Conservation (phyloP, 2,888 invertebrate genomes). For the Tetranychus piercei region DNA sequence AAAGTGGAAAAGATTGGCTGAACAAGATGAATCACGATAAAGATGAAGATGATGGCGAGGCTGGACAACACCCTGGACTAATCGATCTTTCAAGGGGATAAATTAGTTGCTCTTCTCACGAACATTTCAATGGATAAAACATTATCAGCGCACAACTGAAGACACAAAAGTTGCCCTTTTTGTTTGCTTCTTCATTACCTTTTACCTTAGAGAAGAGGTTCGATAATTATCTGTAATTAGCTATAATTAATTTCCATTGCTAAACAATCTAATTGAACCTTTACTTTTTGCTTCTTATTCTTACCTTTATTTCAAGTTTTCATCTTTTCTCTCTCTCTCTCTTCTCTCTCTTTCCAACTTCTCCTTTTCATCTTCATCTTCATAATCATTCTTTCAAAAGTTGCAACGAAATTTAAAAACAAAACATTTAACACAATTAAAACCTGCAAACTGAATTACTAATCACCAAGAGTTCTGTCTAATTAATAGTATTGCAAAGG, state of each 20-base stretch:
- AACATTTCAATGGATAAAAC: too few species aligned
- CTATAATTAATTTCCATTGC: not conserved
- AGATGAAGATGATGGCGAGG: not conserved
- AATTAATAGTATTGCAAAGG: not conserved
- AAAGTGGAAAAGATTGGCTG: not conserved
- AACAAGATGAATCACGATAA: not conserved
- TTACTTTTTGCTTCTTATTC: not conserved
- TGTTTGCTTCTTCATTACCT: not conserved
- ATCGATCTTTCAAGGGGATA: not conserved
- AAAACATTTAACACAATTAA: too few species aligned
- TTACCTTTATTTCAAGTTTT: not conserved
- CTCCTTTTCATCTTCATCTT: not conserved
- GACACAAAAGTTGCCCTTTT: not conserved
- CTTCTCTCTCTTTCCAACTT: not conserved
- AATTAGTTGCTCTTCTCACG: too few species aligned
- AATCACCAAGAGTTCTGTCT: not conserved
- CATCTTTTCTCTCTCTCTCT: constrained; percentile 8
- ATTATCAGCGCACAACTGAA: too few species aligned
- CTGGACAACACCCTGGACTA: not conserved
- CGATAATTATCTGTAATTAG: not conserved
- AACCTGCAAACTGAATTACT: too few species aligned
- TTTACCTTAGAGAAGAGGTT: not conserved
- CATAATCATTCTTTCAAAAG: not conserved
- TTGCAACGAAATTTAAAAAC: too few species aligned
- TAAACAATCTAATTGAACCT: not conserved